Evolutionary conservation across 2,797 vertebrate species (phyloP).

Genomic region (Hylomyscus alleni): DNA sequence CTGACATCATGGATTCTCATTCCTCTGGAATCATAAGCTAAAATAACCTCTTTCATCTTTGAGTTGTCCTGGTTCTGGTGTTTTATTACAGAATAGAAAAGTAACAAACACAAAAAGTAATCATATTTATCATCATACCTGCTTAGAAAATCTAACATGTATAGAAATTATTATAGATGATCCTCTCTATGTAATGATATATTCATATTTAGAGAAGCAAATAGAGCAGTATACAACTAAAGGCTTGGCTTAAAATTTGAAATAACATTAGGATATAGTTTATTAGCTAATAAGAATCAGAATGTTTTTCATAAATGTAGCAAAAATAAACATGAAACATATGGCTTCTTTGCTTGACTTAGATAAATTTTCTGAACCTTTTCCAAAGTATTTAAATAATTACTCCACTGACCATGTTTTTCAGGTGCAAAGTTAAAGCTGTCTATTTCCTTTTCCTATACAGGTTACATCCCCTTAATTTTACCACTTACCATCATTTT

Average conservation of each 20-base stretch:
- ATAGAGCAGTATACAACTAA: background rate
- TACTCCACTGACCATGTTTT: background rate
- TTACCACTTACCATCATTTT: background rate
- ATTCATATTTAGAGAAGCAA: conserved; percentile 1
- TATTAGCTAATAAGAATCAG: background rate
- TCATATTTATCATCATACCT: background rate
- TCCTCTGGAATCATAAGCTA: background rate
- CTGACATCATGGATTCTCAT: no score
- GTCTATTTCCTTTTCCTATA: background rate
- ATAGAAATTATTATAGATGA: background rate
- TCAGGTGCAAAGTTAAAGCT: background rate
- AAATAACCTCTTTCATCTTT: background rate
- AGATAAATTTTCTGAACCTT: background rate
- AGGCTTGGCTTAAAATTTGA: conserved; percentile 18
- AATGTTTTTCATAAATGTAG: background rate
- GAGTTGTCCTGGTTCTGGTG: background rate
- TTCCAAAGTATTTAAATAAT: background rate
- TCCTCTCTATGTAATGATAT: background rate
- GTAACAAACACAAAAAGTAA: background rate
- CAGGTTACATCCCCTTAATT: background rate
- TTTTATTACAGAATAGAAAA: background rate
- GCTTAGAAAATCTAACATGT: background rate
- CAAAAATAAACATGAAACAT: background rate
- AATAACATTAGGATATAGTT: background rate
- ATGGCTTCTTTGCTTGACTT: background rate